Evolutionary conservation across 1,140 invertebrate genomes (phyloP).

Genomic region (Temnothorax longispinosus): DNA sequence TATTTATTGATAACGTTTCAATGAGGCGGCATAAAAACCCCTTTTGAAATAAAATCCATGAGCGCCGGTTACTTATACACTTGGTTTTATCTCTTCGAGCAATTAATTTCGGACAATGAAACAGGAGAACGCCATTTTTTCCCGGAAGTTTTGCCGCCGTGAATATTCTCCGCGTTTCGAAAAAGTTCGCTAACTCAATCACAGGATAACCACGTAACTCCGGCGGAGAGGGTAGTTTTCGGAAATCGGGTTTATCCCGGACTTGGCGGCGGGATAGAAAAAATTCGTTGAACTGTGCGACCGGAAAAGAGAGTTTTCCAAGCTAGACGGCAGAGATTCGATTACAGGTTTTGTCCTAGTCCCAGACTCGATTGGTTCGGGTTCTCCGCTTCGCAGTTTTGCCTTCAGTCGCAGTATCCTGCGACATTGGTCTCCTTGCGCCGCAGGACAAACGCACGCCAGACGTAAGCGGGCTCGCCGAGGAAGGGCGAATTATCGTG

Average conservation of each 20-base stretch:
- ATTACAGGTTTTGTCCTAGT: constrained; percentile 58
- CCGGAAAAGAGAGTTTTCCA: constrained; percentile 59
- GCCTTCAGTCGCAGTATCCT: background rate
- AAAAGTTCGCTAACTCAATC: constrained; percentile 50
- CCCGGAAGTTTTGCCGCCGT: constrained; percentile 3
- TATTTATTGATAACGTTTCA: constrained; percentile 38
- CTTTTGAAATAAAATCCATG: background rate
- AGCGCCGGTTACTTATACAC: no score
- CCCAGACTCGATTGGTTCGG: background rate
- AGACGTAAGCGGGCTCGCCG: background rate
- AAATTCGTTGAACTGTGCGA: constrained; percentile 58
- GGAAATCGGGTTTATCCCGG: constrained; percentile 34
- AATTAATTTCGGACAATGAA: constrained; percentile 4
- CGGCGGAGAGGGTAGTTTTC: constrained; percentile 29
- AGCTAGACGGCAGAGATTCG: constrained; percentile 54
- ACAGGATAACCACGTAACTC: constrained; percentile 28
- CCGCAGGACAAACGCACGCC: constrained; percentile 12
- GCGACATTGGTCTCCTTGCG: constrained; percentile 10
- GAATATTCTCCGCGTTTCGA: constrained; percentile 29
- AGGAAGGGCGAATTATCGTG: constrained; percentile 12
- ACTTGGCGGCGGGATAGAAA: constrained; percentile 39
- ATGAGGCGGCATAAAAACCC: background rate
- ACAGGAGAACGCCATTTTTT: background rate
- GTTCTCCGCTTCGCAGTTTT: constrained; percentile 9
- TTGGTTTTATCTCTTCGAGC: background rate